phyloP scores from a whole-genome alignment of 1,140 invertebrate genomes.

The Drosophila pruinosa region DNA sequence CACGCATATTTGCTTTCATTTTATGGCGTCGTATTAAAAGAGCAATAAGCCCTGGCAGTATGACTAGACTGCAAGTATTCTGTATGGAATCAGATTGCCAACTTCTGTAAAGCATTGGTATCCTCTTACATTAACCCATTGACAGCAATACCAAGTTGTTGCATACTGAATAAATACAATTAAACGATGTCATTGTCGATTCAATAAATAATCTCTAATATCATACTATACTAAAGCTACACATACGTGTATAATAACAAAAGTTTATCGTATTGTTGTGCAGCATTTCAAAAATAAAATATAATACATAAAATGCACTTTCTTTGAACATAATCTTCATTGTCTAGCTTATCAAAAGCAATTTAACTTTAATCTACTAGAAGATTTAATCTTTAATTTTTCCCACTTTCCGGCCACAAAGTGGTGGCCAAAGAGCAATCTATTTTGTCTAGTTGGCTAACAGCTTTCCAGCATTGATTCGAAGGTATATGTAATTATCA shows the following conservation, averaged over 20 bases:
- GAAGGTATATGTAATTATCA: conserved; percentile 2
- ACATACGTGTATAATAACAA: too few relatives aligned
- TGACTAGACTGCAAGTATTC: not conserved
- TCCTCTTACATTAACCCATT: conserved; percentile 3
- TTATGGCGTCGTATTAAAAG: conserved; percentile 12
- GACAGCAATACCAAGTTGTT: not conserved
- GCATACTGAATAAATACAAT: too few relatives aligned
- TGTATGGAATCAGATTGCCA: not conserved
- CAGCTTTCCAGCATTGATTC: not conserved
- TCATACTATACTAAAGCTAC: too few relatives aligned
- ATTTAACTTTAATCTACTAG: not conserved
- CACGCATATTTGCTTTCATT: conserved; percentile 44
- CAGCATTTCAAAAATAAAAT: too few relatives aligned
- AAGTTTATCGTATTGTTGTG: too few relatives aligned
- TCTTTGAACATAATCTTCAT: too few relatives aligned
- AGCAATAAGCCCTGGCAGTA: not conserved
- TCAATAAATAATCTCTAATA: too few relatives aligned
- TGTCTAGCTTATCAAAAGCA: too few relatives aligned
- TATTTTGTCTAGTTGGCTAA: not conserved
- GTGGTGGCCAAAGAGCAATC: not conserved
- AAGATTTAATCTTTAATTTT: not conserved
- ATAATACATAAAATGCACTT: too few relatives aligned
- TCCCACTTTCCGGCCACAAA: not conserved
- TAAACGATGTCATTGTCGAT: too few relatives aligned
- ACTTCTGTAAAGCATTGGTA: too few relatives aligned